phyloP scores from a whole-genome alignment of 2,113 vertebrate genomes.

The Chitala chitala region DNA sequence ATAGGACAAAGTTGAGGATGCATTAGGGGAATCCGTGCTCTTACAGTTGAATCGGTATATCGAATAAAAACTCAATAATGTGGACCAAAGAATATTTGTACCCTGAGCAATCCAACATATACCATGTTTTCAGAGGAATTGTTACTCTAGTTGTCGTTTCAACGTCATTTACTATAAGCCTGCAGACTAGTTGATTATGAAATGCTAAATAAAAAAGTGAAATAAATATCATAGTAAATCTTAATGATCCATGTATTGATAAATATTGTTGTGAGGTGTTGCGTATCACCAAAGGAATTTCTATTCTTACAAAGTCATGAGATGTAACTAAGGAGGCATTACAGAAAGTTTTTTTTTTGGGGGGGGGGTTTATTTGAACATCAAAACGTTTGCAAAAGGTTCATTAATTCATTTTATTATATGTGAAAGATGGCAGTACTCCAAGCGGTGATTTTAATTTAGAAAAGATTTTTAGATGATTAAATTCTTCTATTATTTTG shows the following conservation, averaged over 20 bases:
- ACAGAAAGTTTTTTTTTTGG: constrained; percentile 6
- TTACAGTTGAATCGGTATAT: too few species aligned
- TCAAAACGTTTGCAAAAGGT: constrained; percentile 10
- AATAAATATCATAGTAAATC: constrained; percentile 6
- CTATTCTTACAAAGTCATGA: constrained; percentile 15
- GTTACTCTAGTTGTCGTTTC: not conserved
- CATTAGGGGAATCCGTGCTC: too few species aligned
- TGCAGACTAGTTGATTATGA: constrained; percentile 21
- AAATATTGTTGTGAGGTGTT: not conserved
- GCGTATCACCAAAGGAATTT: constrained; percentile 1
- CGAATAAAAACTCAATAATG: too few species aligned
- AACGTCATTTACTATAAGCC: not conserved
- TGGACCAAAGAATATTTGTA: too few species aligned
- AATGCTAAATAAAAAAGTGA: not conserved
- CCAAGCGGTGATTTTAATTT: not conserved
- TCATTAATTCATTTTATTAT: constrained; percentile 16
- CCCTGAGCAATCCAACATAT: not conserved
- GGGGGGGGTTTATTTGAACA: constrained; percentile 21
- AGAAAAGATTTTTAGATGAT: not conserved
- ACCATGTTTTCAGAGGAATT: not conserved
- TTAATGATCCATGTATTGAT: constrained; percentile 16
- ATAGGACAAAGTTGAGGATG: too few species aligned
- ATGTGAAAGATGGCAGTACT: constrained; percentile 8
- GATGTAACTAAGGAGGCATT: constrained; percentile 2
- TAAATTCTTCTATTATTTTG: too few species aligned